Conservation (phyloP, 2,113 vertebrate genomes). For the Nyctereutes procyonoides region DNA sequence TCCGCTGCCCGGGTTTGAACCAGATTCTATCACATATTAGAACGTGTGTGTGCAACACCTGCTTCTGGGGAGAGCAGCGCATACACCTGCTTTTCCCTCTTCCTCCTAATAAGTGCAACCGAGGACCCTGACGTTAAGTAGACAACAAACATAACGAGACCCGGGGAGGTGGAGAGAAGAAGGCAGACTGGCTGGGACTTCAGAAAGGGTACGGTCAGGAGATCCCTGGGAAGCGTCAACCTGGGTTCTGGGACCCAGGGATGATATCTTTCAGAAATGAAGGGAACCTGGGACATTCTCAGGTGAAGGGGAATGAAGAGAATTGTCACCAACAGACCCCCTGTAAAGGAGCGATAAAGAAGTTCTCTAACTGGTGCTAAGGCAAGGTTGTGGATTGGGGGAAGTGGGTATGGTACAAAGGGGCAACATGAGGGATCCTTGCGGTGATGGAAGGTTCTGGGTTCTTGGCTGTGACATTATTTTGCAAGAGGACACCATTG, state of each 20-base stretch:
- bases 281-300: background rate
- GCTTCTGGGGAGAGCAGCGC: background rate
- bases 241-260: background rate
- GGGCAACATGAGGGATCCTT: background rate
- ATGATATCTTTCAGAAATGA: background rate
- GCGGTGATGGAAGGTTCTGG: background rate
- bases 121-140: background rate
- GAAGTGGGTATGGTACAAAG: background rate
- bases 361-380: background rate
- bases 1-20: background rate
- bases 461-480: background rate
- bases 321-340: background rate
- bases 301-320: background rate
- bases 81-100: background rate
- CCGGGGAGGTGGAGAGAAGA: background rate
- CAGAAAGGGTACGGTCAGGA: fast-evolving
- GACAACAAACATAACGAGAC: background rate
- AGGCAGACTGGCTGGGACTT: background rate
- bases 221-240: background rate
- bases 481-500: background rate
- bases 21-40: background rate
- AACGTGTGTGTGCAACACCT: background rate
- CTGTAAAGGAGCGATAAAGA: background rate
- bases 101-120: background rate
- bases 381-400: background rate